phyloP scores from a whole-genome alignment of 2,113 vertebrate species.

The Bubo scandiacus region DNA sequence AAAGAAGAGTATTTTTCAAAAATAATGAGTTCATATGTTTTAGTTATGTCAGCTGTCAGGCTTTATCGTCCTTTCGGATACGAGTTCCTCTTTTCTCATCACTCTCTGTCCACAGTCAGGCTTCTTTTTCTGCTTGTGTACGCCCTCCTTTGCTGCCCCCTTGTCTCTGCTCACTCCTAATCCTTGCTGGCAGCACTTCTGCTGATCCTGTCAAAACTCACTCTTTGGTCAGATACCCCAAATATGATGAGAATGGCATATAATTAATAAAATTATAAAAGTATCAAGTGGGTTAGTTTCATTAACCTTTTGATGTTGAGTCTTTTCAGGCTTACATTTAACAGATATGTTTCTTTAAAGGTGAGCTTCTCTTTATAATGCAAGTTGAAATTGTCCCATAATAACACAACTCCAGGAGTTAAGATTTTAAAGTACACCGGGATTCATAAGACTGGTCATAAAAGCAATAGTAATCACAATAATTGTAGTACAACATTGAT shows the following conservation, averaged over 20 bases:
- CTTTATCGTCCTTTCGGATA: constrained; percentile 8
- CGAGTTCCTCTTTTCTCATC: constrained; percentile 32
- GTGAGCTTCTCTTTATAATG: not conserved
- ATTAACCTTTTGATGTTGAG: not conserved
- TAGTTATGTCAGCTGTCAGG: constrained; percentile 55
- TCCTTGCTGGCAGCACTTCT: constrained; percentile 15
- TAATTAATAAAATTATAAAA: not conserved
- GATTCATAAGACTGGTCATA: not conserved
- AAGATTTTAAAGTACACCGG: not conserved
- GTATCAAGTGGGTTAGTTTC: not conserved
- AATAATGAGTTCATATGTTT: constrained; percentile 64
- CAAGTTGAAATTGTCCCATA: not conserved
- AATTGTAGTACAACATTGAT: not conserved
- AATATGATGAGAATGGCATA: not conserved
- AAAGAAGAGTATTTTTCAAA: constrained; percentile 60
- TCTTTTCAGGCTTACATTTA: not conserved
- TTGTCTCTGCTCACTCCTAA: not conserved
- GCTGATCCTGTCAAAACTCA: constrained; percentile 8
- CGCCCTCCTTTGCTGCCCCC: not conserved
- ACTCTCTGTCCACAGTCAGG: not conserved
- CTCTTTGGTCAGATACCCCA: not conserved
- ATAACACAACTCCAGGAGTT: not conserved
- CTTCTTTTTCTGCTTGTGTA: constrained; percentile 9
- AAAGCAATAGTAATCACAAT: not conserved
- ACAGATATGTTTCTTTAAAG: not conserved